Percentiles rank a stretch among this genome's conserved stretches.
Conservation (phyloP, 2,113 vertebrate genomes). For the Serilophus lunatus region DNA sequence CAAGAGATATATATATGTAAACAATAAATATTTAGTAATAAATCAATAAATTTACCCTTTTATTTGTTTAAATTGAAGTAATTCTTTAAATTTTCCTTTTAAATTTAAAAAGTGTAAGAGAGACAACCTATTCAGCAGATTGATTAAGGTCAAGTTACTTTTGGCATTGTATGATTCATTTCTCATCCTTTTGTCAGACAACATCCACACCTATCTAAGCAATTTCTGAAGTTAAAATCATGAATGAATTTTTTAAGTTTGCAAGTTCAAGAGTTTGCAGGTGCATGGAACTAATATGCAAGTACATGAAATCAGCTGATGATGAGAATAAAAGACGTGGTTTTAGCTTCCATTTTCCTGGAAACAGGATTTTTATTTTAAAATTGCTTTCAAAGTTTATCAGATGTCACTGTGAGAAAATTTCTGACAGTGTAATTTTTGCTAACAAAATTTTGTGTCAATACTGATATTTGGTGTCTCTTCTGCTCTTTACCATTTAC, state of each 20-base stretch:
- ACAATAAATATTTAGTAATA: too few species aligned
- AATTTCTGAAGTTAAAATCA: neutral
- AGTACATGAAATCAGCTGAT: neutral
- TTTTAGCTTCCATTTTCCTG: neutral
- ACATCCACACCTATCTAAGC: neutral
- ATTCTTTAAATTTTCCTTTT: neutral
- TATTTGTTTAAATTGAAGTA: neutral
- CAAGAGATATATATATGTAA: neutral
- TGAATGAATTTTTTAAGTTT: neutral
- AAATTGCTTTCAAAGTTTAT: neutral
- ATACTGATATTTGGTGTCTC: neutral
- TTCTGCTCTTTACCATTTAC: neutral
- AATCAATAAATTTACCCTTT: too few species aligned
- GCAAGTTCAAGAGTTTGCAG: neutral
- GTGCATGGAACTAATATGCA: neutral
- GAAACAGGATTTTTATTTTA: neutral
- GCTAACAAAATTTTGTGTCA: neutral
- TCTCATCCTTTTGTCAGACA: neutral
- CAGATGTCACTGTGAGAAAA: neutral
- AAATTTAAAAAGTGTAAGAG: neutral
- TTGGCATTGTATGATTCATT: neutral
- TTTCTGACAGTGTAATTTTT: neutral
- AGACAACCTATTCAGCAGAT: neutral
- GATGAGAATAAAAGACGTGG: rapidly evolving
- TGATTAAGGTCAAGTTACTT: neutral